These are phyloP conservation scores for Pimpla rufipes DNA, from an alignment of 2,888 invertebrate species.

Conservation along the genomic window DNA sequence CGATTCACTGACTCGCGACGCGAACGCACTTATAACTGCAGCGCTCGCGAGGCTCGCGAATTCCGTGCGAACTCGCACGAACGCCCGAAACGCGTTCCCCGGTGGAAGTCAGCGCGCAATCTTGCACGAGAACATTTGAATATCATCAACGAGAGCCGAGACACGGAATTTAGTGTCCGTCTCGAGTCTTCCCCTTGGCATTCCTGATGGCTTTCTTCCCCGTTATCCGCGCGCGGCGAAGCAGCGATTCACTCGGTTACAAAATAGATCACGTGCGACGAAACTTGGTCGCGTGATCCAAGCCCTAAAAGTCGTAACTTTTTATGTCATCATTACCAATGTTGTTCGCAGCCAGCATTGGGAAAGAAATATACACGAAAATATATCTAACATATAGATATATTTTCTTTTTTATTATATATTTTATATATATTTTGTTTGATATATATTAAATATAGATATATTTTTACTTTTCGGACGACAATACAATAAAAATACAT, in stretches of 20 bases:
- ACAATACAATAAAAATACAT: no score
- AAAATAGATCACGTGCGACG: slow-evolving; percentile 12
- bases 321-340: slow-evolving; percentile 30
- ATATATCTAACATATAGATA: no score
- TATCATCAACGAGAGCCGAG: slow-evolving; percentile 48
- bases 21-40: slow-evolving; percentile 20
- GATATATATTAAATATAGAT: no score
- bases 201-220: slow-evolving; percentile 9
- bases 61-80: slow-evolving; percentile 54
- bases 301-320: neutral
- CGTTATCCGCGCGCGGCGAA: slow-evolving; percentile 19
- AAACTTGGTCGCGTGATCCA: slow-evolving; percentile 24
- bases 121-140: slow-evolving; percentile 32
- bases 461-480: no score
- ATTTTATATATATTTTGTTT: no score
- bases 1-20: slow-evolving; percentile 32
- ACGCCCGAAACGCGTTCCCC: neutral
- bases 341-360: no score
- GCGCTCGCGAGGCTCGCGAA: slow-evolving; percentile 32
- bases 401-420: no score
- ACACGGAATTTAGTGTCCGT: slow-evolving; percentile 29
- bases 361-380: no score
- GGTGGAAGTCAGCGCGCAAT: slow-evolving; percentile 38
- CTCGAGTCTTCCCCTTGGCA: slow-evolving; percentile 24
- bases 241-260: neutral